Evolutionary conservation across 1,140 invertebrate species (phyloP).

Genomic region (Mercenaria mercenaria): DNA sequence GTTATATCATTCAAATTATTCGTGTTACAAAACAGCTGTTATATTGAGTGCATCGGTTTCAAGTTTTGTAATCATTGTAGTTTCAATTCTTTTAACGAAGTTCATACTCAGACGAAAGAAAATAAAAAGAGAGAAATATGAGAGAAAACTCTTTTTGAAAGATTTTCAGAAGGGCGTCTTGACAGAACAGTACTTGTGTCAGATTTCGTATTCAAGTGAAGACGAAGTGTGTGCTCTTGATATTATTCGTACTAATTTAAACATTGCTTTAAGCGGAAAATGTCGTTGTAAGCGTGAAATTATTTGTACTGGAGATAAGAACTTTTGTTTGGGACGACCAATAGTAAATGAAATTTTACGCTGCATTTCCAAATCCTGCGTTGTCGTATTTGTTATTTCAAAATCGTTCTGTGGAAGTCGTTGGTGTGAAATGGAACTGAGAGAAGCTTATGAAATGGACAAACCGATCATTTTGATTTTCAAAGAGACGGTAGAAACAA

Average conservation of each 20-base stretch:
- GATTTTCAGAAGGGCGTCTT: background rate
- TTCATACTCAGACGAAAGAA: background rate
- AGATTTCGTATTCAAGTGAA: background rate
- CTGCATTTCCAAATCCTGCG: background rate
- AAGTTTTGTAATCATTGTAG: too few relatives aligned
- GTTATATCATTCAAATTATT: background rate
- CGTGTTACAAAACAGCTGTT: background rate
- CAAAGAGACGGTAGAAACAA: too few relatives aligned
- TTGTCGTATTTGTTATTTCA: background rate
- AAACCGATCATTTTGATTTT: background rate
- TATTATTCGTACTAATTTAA: background rate
- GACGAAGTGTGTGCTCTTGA: background rate
- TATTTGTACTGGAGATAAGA: background rate
- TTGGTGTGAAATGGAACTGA: background rate
- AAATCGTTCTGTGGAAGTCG: too few relatives aligned
- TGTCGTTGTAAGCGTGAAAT: background rate
- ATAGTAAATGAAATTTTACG: too few relatives aligned
- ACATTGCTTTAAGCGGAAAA: background rate
- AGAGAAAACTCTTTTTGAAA: too few relatives aligned
- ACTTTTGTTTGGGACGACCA: background rate
- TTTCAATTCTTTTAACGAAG: background rate
- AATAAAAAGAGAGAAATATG: background rate
- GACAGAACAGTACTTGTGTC: too few relatives aligned
- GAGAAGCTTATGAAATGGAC: background rate
- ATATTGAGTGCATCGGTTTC: too few relatives aligned